These are phyloP conservation scores for Oxyura jamaicensis DNA, from an alignment of 2,113 vertebrate species.

Conservation along the genomic window DNA sequence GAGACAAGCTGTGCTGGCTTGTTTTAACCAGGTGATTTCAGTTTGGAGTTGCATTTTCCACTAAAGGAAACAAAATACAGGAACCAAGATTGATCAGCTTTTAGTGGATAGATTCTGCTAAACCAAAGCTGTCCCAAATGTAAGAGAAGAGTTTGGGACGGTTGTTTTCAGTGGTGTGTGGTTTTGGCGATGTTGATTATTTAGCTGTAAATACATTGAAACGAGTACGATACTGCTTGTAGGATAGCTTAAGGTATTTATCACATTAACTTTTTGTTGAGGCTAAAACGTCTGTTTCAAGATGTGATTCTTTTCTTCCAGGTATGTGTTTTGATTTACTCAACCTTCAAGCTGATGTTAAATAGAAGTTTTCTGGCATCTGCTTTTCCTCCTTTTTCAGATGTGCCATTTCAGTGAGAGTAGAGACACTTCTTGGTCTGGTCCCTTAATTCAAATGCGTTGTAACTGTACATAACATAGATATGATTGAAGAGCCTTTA, in stretches of 20 bases:
- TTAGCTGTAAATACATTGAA: not conserved
- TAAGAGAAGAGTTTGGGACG: not conserved
- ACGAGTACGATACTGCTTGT: not conserved
- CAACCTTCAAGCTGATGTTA: conserved; percentile 47
- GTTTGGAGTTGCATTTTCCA: not conserved
- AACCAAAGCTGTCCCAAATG: not conserved
- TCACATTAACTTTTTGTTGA: not conserved
- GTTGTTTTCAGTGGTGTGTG: not conserved
- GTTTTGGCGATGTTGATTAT: not conserved
- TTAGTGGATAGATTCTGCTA: not conserved
- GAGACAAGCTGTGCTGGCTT: conserved; percentile 10
- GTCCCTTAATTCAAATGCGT: not conserved
- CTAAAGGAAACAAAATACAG: not conserved
- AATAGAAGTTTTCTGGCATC: conserved; percentile 44
- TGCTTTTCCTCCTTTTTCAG: conserved; percentile 24
- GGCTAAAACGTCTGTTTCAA: conserved; percentile 29
- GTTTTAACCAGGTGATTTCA: not conserved
- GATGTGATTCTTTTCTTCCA: conserved; percentile 57
- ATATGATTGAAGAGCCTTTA: not conserved
- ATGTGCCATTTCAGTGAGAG: conserved; percentile 19
- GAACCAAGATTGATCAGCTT: not conserved
- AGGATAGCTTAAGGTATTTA: not conserved
- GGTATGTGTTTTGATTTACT: conserved; percentile 54
- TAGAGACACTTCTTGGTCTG: not conserved
- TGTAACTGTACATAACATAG: not conserved